Evolutionary conservation across 2,888 invertebrate genomes (phyloP).

Genomic region (Chymomyza caudatula): DNA sequence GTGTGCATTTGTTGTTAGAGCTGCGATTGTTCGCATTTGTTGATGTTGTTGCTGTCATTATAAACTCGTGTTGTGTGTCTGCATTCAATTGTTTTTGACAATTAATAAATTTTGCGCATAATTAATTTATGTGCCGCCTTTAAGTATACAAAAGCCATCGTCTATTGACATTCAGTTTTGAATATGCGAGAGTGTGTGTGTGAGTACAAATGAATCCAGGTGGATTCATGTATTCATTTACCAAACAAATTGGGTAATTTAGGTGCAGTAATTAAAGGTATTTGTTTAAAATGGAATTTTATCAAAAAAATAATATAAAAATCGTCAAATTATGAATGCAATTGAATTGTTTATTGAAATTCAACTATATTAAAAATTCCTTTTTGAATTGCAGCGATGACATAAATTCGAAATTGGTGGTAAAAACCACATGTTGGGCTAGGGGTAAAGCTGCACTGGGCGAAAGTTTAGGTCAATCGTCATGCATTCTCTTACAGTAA

Average conservation of each 20-base stretch:
- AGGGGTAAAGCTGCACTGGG: too few relatives aligned
- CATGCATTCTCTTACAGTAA: too few relatives aligned
- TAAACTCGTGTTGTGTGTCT: conserved; percentile 5
- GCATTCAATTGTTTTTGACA: conserved; percentile 50
- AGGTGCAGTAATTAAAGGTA: too few relatives aligned
- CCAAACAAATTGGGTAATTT: background rate
- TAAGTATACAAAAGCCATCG: background rate
- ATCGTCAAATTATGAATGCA: too few relatives aligned
- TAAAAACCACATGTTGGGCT: too few relatives aligned
- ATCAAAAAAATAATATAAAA: too few relatives aligned
- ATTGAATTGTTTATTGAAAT: too few relatives aligned
- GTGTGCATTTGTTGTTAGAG: background rate
- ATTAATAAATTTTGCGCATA: conserved; percentile 52
- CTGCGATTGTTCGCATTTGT: background rate
- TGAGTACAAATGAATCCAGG: background rate
- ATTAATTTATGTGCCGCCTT: conserved; percentile 48
- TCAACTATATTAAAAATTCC: too few relatives aligned
- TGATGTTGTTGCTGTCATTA: background rate
- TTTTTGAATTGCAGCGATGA: too few relatives aligned
- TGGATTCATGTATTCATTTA: background rate
- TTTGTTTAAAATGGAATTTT: too few relatives aligned
- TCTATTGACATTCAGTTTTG: background rate
- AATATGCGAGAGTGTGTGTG: background rate
- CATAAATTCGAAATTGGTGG: too few relatives aligned
- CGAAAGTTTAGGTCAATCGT: too few relatives aligned